Base-by-base conservation (phyloP, 2,113 vertebrate species). In the Hyaena hyaena region DNA sequence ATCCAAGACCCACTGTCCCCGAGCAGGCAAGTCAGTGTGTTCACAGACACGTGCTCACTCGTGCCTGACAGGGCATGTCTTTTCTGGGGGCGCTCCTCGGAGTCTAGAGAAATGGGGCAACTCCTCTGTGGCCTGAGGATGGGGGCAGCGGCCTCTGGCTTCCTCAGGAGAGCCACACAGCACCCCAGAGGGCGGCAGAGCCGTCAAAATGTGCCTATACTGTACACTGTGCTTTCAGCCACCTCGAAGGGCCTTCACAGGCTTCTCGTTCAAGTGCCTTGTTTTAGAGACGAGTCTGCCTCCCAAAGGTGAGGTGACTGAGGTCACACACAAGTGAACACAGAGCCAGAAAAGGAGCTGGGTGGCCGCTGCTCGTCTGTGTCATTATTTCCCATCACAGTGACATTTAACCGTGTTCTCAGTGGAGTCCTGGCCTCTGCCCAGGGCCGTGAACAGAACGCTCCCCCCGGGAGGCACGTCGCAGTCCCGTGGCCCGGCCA, bases 401-500 rank as follows among this genome's bases (percentile, higher is more conserved):
- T 50, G 35, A 31, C 87, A 80, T 95, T 80, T 77, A 65, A 33
- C 88, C 0, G 1, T 15, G 48, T 88, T 33, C 80, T 90, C 11
- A 1, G 61, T 65, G 31, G 43, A 26, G 83, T 26, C 55, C 35
- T 1, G 39, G 86, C 58, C 50, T 50, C 43, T 26, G 45, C 76
- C 90, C 66, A 15, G 26, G 19, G 83, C 55, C 11, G 61, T 69
- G 93, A 97, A 0, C 68, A 58, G 63, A n/a, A 71, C 81, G 77
- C 4, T 69, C 92, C 95, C 79, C 93, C 96, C 50, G 71, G 95
- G 82, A 96, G 84, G 80, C 88, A 45, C 0, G 5, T 65, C 23
- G 1, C 1, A 8, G 79, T 50, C 92, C 97, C 35, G 10, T 97
- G 84, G 93, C 88, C 68, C 50, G 89, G 69, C 87, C 80, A 95